Percentiles rank a stretch among this genome's conserved stretches.
phyloP scores from a whole-genome alignment of 2,888 invertebrate genomes.

The Syritta pipiens region DNA sequence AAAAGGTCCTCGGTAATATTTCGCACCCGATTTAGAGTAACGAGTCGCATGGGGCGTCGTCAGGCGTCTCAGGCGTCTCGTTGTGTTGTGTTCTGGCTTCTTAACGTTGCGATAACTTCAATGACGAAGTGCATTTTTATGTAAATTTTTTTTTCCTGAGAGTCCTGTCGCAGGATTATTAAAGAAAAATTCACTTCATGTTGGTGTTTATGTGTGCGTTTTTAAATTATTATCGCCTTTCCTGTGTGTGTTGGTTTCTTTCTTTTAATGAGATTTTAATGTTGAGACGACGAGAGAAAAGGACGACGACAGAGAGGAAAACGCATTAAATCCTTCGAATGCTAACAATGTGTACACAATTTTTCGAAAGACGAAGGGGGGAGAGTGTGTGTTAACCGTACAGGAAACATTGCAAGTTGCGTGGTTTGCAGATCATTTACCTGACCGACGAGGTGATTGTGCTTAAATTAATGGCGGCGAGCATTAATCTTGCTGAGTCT shows the following conservation, averaged over 20 bases:
- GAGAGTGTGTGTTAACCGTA: no score
- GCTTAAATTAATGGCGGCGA: no score
- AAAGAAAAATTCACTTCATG: slow-evolving; percentile 4
- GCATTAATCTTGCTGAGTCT: no score
- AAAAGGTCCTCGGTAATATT: slow-evolving; percentile 2
- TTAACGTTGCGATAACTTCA: slow-evolving; percentile 40
- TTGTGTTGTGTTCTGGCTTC: background rate
- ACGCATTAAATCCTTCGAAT: slow-evolving; percentile 30
- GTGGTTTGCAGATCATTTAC: no score
- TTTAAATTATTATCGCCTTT: slow-evolving; percentile 34
- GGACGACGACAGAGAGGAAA: background rate
- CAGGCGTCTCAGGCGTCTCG: no score
- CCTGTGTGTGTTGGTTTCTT: slow-evolving; percentile 20
- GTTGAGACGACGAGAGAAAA: background rate
- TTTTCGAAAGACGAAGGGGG: no score
- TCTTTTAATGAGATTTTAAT: slow-evolving; percentile 46
- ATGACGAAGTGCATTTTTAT: slow-evolving; percentile 55
- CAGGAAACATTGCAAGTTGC: no score
- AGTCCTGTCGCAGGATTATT: slow-evolving; percentile 4
- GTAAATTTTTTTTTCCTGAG: slow-evolving; percentile 34
- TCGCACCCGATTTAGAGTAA: slow-evolving; percentile 32
- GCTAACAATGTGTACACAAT: no score
- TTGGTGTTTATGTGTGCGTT: slow-evolving; percentile 10
- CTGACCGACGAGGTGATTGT: no score
- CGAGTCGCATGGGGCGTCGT: background rate